These are phyloP conservation scores for Lamellibrachia columna DNA, from an alignment of 2,888 invertebrate genomes.

Conservation along the genomic window DNA sequence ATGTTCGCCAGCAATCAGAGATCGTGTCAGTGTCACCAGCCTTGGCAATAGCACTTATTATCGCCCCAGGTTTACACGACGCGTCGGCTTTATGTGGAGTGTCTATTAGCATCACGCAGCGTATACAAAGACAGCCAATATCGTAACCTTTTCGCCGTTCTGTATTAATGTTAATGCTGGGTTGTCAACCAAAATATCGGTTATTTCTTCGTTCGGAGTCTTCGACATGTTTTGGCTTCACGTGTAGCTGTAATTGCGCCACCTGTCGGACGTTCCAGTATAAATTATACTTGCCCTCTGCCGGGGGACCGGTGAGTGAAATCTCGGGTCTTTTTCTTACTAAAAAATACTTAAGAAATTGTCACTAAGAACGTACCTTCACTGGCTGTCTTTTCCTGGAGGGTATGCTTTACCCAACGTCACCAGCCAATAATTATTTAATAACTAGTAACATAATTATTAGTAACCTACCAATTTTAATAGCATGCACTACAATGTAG, in stretches of 20 bases:
- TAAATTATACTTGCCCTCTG: conserved; percentile 10
- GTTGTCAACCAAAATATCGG: conserved; percentile 10
- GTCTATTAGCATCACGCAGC: neutral
- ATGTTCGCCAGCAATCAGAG: too few relatives aligned
- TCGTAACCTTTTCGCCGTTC: neutral
- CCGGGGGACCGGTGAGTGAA: neutral
- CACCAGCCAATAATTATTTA: too few relatives aligned
- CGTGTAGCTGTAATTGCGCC: neutral
- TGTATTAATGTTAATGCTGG: neutral
- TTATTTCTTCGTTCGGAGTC: neutral
- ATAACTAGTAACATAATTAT: too few relatives aligned
- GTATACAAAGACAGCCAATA: neutral
- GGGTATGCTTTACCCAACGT: too few relatives aligned
- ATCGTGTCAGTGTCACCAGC: too few relatives aligned
- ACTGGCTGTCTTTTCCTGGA: too few relatives aligned
- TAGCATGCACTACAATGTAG: too few relatives aligned
- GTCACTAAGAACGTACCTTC: too few relatives aligned
- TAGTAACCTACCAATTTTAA: too few relatives aligned
- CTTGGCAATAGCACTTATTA: neutral
- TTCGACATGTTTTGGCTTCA: neutral
- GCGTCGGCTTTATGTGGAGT: neutral
- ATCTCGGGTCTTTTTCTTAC: neutral
- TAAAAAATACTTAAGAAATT: too few relatives aligned
- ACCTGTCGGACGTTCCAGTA: neutral
- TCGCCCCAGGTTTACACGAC: neutral